Conservation (phyloP, 2,113 vertebrate genomes). For the Scolopax mira region DNA sequence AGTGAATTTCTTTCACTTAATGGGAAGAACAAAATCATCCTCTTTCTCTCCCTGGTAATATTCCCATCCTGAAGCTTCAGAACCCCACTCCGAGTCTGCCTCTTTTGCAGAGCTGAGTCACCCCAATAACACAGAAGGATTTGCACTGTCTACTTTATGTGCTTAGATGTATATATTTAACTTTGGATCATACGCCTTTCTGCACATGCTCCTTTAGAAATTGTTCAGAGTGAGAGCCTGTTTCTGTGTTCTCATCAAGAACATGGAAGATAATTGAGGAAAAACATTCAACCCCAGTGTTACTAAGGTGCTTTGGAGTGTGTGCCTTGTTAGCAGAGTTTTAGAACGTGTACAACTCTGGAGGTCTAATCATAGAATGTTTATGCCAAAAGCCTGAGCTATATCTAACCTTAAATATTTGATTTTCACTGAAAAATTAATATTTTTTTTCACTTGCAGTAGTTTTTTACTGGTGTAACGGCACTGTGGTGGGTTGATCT, state of each 20-base stretch:
- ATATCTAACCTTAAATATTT: neutral
- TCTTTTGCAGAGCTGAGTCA: neutral
- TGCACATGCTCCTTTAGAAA: neutral
- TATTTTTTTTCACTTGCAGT: neutral
- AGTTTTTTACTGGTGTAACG: neutral
- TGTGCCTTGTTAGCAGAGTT: neutral
- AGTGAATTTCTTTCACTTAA: neutral
- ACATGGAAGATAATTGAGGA: neutral
- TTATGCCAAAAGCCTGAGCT: neutral
- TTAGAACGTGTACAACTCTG: neutral
- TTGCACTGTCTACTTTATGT: neutral
- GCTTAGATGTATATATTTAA: neutral
- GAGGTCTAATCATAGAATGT: neutral
- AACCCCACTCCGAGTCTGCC: neutral
- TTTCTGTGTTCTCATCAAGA: neutral
- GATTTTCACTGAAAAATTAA: neutral
- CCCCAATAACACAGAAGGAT: neutral
- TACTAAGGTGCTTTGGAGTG: neutral
- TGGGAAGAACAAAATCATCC: neutral
- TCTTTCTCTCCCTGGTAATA: neutral
- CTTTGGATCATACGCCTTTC: neutral
- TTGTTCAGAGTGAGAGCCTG: neutral
- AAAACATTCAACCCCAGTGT: neutral
- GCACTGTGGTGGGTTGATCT: neutral
- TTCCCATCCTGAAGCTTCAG: neutral